phyloP scores from a whole-genome alignment of 2,113 vertebrate species.

The Oostethus manadensis region DNA sequence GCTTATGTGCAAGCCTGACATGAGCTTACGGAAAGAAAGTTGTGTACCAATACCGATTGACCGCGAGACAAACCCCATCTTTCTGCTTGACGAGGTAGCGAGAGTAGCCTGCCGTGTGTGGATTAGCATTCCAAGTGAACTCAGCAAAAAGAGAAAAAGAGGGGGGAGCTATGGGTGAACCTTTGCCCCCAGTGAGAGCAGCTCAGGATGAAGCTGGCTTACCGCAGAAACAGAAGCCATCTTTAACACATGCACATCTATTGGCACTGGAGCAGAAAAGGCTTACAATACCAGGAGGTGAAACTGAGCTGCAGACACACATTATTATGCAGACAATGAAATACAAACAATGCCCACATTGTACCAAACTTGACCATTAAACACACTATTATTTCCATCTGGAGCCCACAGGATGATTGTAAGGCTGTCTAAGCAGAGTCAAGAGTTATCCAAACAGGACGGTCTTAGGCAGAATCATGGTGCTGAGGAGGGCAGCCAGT shows the following conservation, averaged over 20 bases:
- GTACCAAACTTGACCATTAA: background rate
- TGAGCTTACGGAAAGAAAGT: conserved; percentile 24
- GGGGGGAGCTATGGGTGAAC: conserved; percentile 31
- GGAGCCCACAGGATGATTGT: background rate
- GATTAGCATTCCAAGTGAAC: conserved; percentile 63
- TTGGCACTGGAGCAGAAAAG: conserved; percentile 70
- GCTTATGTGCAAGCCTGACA: conserved; percentile 25
- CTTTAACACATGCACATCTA: conserved; percentile 73
- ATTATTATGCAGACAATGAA: conserved; percentile 24
- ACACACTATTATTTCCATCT: background rate
- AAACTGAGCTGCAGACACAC: conserved; percentile 20
- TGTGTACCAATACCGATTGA: conserved; percentile 40
- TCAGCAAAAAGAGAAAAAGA: conserved; percentile 25
- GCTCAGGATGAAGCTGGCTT: conserved; percentile 47
- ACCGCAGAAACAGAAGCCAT: conserved; percentile 29
- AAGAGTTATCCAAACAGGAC: conserved; percentile 7
- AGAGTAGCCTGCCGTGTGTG: conserved; percentile 62
- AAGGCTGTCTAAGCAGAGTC: conserved; percentile 12
- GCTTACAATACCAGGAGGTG: conserved; percentile 50
- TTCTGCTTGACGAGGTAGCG: conserved; percentile 23
- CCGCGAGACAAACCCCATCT: conserved; percentile 20
- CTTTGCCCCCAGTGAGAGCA: conserved; percentile 58
- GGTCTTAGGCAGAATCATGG: conserved; percentile 1
- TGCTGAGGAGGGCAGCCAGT: background rate
- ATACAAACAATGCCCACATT: conserved; percentile 10